Evolutionary conservation across 2,797 vertebrate genomes (phyloP), one percentile per base, ranked within the genome.

Genomic region (Acrossocheilus fasciatus): DNA sequence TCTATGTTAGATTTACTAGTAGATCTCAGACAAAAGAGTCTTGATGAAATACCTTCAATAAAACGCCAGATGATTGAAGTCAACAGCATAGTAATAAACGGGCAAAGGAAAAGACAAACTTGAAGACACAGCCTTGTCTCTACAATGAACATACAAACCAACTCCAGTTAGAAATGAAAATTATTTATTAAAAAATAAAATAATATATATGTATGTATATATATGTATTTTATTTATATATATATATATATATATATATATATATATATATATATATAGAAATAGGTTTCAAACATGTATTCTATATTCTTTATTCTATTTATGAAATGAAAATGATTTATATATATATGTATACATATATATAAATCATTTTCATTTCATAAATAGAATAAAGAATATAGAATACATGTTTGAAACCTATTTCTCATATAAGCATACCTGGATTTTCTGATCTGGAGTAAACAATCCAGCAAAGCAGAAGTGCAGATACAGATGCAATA

Each of bases 11-110:
- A 72, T 45, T 41, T n/a, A 72, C 2, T 72, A 14, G 45, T 7
- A n/a, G 4, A 72, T 72, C 20, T 43, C 12, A 72, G 69, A 72
- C 10, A 72, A 26, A 26, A 45, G 7, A 45, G 5, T 14, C 12
- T 10, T 72, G 70, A 72, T 72, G 39, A 72, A 45, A 45, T 73
- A 73, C 70, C 70, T 45, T 45, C 41, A 73, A 26, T 7, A n/a
- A 26, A 0, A 73, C 0, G 0, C 41, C 70, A 73, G 70, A 45
- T 2, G 23, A 73, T 2, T 4, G 41, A 45, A 73, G 70, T 7
- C 70, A 45, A 73, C 23, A 73, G 2, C 70, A 73, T 73, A 15
- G 11, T 45, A 15, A 73, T 26, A n/a, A 15, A 14, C 6, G 2
- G 36, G 4, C 69, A n/a, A 72, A n/a, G 20, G 20, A 72, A n/a